Base-by-base conservation (phyloP, 2,797 vertebrate genomes). In the Menidia menidia region DNA sequence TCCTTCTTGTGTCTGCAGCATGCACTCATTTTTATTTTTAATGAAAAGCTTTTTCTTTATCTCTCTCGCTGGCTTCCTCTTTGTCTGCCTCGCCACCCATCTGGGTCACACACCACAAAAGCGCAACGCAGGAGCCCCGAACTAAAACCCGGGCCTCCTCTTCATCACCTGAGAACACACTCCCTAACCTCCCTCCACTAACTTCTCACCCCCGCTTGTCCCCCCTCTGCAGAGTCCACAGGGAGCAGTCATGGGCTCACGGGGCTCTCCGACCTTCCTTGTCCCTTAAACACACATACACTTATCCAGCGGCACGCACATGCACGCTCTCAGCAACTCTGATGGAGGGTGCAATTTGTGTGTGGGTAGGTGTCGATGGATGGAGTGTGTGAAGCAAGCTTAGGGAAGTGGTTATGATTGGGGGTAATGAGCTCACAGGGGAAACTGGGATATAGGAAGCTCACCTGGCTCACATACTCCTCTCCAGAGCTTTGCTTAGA, bases 351-450 rank as follows among this genome's bases (percentile, higher is more conserved):
- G 79, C 82, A 82, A 88, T 90, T 88, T 87, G 80, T 86, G 74
- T 74, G 73, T 81, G 68, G 77, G 74, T 68, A 71, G 56, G 54
- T 73, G 78, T 77, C 59, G 73, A 89, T 88, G 84, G 89, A 91
- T 91, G 88, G 76, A 78, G 66, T 39, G 81, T 74, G 70, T 79
- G 81, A 77, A 73, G 73, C 65, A 79, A 77, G 84, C 67, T 78
- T 78, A 80, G 77, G 84, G 88, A 89, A 89, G 90, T 87, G 85
- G 89, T 83, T 80, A 83, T 90, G 89, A 88, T 91, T 82, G 87
- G 77, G 82, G 90, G 86, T 94, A 93, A 94, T 92, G 92, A 93
- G 92, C 88, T 90, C 92, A 92, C 87, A 85, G 74, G 92, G 92
- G 89, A 92, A 78, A 51, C 81, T 64, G 74, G 76, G 82, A 85